Base-by-base conservation (phyloP, 2,797 vertebrate species). In the Synanceia verrucosa region DNA sequence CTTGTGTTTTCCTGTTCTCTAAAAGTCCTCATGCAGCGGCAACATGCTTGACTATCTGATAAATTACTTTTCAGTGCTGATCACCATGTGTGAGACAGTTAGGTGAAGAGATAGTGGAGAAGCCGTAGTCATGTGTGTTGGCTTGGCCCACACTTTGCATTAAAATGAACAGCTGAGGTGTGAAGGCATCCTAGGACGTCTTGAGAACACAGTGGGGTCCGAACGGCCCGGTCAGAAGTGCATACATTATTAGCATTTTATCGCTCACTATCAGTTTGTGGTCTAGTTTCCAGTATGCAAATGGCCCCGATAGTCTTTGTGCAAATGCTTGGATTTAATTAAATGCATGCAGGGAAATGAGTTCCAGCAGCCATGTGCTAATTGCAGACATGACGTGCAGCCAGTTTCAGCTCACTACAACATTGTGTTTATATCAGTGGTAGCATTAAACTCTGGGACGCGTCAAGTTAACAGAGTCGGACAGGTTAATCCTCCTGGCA, bases 401-500 rank as follows among this genome's bases (percentile, higher is more conserved):
- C 12, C 31, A 1, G 24, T 53, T 31, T 57, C n/a, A 11, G 28
- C 23, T 12, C 2, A 9, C 43, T 48, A 1, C 44, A 50, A 14
- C 29, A 60, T 76, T 47, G 34, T 59, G 59, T 29, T 59, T 78
- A 64, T 36, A 55, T 68, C 55, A 58, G 48, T 19, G 2, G 33
- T 2, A 1, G 46, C 16, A n/a, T 65, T 62, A 60, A 63, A 44
- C 26, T 16, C 18, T 1, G 16, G 37, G 41, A 44, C 9, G 9
- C 12, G 26, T 69, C 71, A 82, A 16, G 74, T 50, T 81, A 82
- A 84, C 62, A 31, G 47, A 36, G 58, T 78, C 7, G 10, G 85
- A 85, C 91, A 82, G 78, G 69, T 86, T 88, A 41, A 88, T 78
- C 82, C 78, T 68, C 43, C 65, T 86, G 81, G 79, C 74, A 39